Conservation (phyloP, 2,113 vertebrate genomes). For the Semicossyphus pulcher region DNA sequence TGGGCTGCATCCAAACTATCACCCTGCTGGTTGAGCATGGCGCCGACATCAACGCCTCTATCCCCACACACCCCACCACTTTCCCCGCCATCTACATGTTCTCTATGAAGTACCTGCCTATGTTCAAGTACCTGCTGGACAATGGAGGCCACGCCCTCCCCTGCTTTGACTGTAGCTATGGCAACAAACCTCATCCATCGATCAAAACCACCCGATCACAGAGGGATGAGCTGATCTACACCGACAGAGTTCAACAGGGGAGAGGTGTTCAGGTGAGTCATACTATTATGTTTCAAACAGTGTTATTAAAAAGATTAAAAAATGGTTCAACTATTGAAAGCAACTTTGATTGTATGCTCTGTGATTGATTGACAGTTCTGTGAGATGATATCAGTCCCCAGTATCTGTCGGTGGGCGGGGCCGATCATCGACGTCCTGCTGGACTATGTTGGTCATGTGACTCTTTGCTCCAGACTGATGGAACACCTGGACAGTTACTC, state of each 20-base stretch:
- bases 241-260: not conserved
- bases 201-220: constrained; percentile 57
- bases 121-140: constrained; percentile 94
- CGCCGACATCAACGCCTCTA: constrained; percentile 89
- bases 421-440: constrained; percentile 93
- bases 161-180: constrained; percentile 90
- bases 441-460: constrained; percentile 94
- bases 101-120: constrained; percentile 87
- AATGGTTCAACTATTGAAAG: no score
- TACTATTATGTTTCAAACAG: not conserved
- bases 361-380: constrained; percentile 87
- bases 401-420: constrained; percentile 89
- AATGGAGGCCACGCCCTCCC: constrained; percentile 88
- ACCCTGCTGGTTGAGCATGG: constrained; percentile 89
- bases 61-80: constrained; percentile 90
- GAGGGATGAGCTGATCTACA: constrained; percentile 33
- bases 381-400: constrained; percentile 90
- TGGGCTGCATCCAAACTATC: constrained; percentile 87
- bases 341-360: not conserved
- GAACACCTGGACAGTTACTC: constrained; percentile 93
- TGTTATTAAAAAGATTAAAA: no score
- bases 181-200: constrained; percentile 86
- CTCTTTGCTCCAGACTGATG: constrained; percentile 90
- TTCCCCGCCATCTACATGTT: constrained; percentile 95
- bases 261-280: constrained; percentile 65